Base-by-base conservation (phyloP, 2,888 invertebrate genomes). In the Macaria notata region DNA sequence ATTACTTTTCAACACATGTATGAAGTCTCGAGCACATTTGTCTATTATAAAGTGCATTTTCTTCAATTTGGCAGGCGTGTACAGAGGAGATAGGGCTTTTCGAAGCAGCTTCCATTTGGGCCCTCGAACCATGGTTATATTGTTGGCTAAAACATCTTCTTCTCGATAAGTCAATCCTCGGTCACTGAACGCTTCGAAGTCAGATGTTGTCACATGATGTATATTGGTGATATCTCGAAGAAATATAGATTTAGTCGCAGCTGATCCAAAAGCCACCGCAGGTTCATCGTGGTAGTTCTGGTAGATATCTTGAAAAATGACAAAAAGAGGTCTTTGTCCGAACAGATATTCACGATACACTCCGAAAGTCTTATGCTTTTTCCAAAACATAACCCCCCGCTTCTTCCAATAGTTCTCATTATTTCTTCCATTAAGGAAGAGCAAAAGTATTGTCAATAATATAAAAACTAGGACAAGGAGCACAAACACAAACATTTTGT, bases 371-470 rank as follows among this genome's bases (percentile, higher is more conserved):
- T 41, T 39, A 6, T 29, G 39, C 6, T 39, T 48, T 36, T 9
- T 48, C 39, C 31, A 48, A 8, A 48, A 39, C n/a, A 41, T 42
- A n/a, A 49, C 49, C 4, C 49, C 49, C 0, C 49, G 49, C 31
- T 31, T 49, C 19, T 42, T 49, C 49, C 49, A 49, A 6, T 49
- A 49, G 5, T 8, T 3, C 42, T 49, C 49, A 19, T 49, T 9
- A 3, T 7, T 5, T 7, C 8, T 42, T 4, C 42, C 31, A 33
- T 49, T 42, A 0, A 19, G 5, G 39, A 19, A 19, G 19, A 19
- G 19, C 19, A 1, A 19, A 19, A 19, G 19, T 19, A 19, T 19
- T 19, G 19, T 1, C 19, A 19, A 19, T 19, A 19, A 19, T 19
- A 19, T 19, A 19, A 19, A 2, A 19, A 19, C 2, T 19, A 19